Conservation (phyloP, 2,888 invertebrate species). For the Andrena dorsata region DNA sequence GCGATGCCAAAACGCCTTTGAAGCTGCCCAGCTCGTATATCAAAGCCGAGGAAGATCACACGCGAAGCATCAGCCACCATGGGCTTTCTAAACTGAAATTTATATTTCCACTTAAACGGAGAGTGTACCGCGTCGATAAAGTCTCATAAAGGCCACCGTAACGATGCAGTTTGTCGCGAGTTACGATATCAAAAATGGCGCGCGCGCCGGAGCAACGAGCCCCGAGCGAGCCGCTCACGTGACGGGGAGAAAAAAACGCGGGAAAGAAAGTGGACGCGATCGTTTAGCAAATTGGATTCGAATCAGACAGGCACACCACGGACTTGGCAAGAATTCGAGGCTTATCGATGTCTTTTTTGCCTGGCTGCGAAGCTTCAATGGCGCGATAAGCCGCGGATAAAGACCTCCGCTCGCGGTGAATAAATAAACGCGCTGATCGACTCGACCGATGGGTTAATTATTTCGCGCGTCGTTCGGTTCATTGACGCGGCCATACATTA, state of each 20-base stretch:
- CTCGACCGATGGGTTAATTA: constrained; percentile 52
- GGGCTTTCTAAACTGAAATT: constrained; percentile 19
- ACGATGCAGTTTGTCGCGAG: constrained; percentile 26
- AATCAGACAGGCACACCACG: constrained; percentile 56
- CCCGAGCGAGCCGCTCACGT: neutral
- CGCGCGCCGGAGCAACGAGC: neutral
- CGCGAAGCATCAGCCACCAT: neutral
- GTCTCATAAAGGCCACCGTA: constrained; percentile 27
- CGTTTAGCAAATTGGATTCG: constrained; percentile 53
- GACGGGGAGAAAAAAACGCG: no score
- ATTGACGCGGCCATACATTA: constrained; percentile 6
- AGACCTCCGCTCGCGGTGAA: constrained; percentile 20
- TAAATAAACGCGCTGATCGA: constrained; percentile 24
- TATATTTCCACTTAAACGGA: constrained; percentile 13
- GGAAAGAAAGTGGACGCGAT: no score
- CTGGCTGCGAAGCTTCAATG: neutral
- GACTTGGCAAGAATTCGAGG: constrained; percentile 63
- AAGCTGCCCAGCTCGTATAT: no score
- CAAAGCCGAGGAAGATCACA: neutral
- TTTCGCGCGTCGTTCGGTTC: constrained; percentile 38
- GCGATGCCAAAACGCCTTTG: no score
- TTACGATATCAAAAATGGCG: neutral
- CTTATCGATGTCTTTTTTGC: constrained; percentile 29
- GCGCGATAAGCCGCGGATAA: constrained; percentile 1
- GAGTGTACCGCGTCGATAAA: constrained; percentile 27